A percentile compares a stretch with the other conserved stretches of the same genome.
Conservation (phyloP, 2,797 vertebrate species). For the Gymnothorax javanicus region DNA sequence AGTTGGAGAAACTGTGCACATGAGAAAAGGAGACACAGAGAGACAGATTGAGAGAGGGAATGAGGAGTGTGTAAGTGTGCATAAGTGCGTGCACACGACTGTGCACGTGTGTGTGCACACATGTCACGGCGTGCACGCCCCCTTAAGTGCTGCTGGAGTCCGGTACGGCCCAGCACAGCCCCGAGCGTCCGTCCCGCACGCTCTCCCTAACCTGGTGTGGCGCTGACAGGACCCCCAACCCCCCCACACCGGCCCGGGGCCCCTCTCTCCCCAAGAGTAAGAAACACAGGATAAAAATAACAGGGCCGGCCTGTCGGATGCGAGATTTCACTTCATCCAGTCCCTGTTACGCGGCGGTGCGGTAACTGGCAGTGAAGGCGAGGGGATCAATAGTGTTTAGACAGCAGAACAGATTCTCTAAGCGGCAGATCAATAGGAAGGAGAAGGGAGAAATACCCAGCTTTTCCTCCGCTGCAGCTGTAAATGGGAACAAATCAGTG, state of each 20-base stretch:
- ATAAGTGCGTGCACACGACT: background rate
- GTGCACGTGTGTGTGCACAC: background rate
- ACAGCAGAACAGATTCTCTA: conserved; percentile 73
- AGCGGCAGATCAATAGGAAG: conserved; percentile 72
- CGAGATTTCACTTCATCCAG: conserved; percentile 85
- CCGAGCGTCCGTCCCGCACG: no score
- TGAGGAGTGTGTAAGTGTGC: no score
- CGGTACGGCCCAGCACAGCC: background rate
- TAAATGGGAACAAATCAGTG: conserved; percentile 86
- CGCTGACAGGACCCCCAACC: no score
- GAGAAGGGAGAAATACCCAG: conserved; percentile 71
- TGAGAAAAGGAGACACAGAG: background rate
- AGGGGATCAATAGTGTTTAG: conserved; percentile 77
- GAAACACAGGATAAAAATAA: conserved; percentile 66
- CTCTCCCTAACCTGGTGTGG: no score
- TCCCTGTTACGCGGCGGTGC: conserved; percentile 79
- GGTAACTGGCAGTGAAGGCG: conserved; percentile 63
- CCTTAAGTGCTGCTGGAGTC: background rate
- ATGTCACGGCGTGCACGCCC: background rate
- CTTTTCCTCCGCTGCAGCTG: conserved; percentile 82
- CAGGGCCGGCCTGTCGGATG: conserved; percentile 75
- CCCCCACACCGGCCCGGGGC: conserved; percentile 56
- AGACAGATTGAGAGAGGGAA: background rate
- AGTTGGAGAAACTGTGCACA: background rate
- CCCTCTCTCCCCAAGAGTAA: conserved; percentile 57